Percentiles rank a stretch among this genome's conserved stretches.
Conservation (phyloP, 2,888 invertebrate species). For the Amaurobius ferox region DNA sequence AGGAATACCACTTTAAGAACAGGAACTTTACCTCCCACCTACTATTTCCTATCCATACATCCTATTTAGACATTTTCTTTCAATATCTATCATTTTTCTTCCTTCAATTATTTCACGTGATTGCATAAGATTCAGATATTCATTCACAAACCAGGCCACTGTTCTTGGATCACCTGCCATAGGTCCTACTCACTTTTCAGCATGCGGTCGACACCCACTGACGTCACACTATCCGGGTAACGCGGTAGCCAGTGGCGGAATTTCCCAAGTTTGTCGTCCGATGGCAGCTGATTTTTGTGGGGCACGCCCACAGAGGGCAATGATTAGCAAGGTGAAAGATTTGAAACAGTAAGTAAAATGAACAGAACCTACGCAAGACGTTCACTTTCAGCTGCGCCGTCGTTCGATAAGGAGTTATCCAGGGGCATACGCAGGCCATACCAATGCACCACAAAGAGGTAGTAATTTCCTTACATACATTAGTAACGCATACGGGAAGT, state of each 20-base stretch:
- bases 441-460: no score
- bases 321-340: neutral
- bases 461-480: no score
- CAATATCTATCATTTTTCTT: no score
- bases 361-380: neutral
- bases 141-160: neutral
- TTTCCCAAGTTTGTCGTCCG: constrained; percentile 14
- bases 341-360: neutral
- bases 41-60: no score
- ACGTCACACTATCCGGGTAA: constrained; percentile 33
- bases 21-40: no score
- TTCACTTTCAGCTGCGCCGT: neutral
- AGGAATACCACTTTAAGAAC: no score
- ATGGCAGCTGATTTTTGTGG: constrained; percentile 16
- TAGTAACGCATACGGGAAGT: no score
- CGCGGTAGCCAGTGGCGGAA: constrained; percentile 6
- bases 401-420: no score
- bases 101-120: no score
- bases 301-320: constrained; percentile 34
- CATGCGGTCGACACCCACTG: neutral
- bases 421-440: no score
- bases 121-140: no score
- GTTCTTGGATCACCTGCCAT: neutral
- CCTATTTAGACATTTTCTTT: no score
- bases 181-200: neutral